Conservation (phyloP, 2,113 vertebrate genomes). For the Ceuthmochares aereus region DNA sequence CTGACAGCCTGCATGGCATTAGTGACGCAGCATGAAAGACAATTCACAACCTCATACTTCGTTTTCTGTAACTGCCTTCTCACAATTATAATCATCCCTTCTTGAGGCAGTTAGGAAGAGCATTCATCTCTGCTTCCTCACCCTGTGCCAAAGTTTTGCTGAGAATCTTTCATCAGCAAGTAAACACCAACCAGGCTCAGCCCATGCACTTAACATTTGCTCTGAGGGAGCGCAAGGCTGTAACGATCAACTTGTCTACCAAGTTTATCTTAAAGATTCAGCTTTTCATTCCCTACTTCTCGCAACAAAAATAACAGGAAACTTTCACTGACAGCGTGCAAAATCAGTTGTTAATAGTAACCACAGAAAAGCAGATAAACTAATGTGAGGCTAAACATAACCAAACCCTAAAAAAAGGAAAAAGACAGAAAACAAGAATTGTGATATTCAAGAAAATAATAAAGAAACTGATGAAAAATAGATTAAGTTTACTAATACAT, state of each 20-base stretch:
- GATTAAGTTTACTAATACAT: not conserved
- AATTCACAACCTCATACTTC: not conserved
- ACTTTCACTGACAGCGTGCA: not conserved
- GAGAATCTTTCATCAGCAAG: not conserved
- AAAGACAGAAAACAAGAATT: not conserved
- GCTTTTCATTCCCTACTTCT: not conserved
- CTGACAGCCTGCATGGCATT: slow-evolving; percentile 63
- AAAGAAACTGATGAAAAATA: not conserved
- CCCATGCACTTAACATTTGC: not conserved
- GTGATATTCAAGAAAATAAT: not conserved
- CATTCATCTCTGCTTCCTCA: slow-evolving; percentile 7
- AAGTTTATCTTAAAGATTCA: not conserved
- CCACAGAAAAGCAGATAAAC: not conserved
- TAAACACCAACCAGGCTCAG: not conserved
- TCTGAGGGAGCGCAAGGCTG: not conserved
- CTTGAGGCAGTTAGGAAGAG: not conserved
- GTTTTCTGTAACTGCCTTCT: slow-evolving; percentile 33
- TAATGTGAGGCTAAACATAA: not conserved
- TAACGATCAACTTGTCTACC: not conserved
- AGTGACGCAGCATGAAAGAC: slow-evolving; percentile 30
- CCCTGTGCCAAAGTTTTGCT: not conserved
- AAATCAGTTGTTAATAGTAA: not conserved
- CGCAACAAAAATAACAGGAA: not conserved
- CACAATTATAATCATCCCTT: not conserved
- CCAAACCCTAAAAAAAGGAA: not conserved